phyloP scores from a whole-genome alignment of 2,797 vertebrate genomes.

The Poeciliopsis turneri region DNA sequence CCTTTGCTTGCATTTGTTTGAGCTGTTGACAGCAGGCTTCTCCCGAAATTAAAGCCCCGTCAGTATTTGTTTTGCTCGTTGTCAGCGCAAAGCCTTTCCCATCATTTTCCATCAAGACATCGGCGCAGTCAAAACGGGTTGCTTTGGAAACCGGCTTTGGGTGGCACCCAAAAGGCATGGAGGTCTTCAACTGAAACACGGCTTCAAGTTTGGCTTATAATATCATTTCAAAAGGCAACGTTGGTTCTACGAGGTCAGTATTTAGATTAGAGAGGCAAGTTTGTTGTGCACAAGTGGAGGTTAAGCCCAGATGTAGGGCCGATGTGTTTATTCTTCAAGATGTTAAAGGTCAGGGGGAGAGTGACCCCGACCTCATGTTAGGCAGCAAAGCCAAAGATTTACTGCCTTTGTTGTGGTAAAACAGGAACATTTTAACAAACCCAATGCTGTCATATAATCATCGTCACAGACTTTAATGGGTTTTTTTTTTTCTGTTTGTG shows the following conservation, averaged over 20 bases:
- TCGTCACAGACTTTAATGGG: neutral
- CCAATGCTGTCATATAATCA: neutral
- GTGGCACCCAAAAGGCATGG: neutral
- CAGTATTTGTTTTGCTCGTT: slow-evolving; percentile 73
- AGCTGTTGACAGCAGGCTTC: slow-evolving; percentile 69
- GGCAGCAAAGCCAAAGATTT: too few species aligned
- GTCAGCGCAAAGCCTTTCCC: slow-evolving; percentile 66
- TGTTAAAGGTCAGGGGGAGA: slow-evolving; percentile 56
- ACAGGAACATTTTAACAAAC: neutral
- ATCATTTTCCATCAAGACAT: slow-evolving; percentile 41
- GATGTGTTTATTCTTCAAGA: slow-evolving; percentile 46
- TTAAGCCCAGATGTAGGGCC: slow-evolving; percentile 55
- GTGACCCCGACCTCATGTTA: slow-evolving; percentile 1
- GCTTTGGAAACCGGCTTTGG: slow-evolving; percentile 38
- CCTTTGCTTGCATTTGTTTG: slow-evolving; percentile 68
- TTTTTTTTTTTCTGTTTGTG: neutral
- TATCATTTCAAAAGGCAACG: neutral
- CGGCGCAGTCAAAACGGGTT: slow-evolving; percentile 25
- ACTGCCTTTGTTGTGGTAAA: neutral
- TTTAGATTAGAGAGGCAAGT: neutral
- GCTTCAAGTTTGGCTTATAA: neutral
- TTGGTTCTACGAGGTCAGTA: neutral
- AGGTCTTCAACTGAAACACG: neutral
- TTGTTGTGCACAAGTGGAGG: slow-evolving; percentile 16
- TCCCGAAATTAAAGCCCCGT: slow-evolving; percentile 73